These are phyloP conservation scores for Cyanistes caeruleus DNA, from an alignment of 2,113 vertebrate species.

Conservation along the genomic window DNA sequence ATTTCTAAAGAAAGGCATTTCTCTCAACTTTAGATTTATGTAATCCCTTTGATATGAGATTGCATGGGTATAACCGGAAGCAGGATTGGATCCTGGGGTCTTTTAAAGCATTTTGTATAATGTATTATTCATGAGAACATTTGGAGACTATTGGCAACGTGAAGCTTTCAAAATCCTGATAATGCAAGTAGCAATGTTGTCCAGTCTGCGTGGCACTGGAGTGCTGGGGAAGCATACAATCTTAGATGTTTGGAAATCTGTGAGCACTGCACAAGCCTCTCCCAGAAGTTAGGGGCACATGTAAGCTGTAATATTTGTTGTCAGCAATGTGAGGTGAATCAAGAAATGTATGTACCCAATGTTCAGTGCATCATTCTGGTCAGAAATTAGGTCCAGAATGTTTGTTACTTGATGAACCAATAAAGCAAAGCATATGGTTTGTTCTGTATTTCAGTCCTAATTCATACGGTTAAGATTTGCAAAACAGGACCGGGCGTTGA, in stretches of 20 bases:
- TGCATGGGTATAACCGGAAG: not conserved
- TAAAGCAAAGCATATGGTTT: constrained; percentile 40
- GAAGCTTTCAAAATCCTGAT: not conserved
- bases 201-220: not conserved
- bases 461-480: constrained; percentile 21
- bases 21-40: not conserved
- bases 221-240: not conserved
- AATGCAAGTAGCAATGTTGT: not conserved
- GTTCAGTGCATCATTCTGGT: not conserved
- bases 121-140: not conserved
- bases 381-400: constrained; percentile 23
- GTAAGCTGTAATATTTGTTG: not conserved
- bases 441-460: not conserved
- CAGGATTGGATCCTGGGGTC: not conserved
- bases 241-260: not conserved
- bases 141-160: not conserved
- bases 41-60: constrained; percentile 1
- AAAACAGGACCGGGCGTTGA: not conserved
- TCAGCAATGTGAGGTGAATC: not conserved
- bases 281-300: not conserved
- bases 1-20: not conserved
- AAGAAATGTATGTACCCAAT: not conserved
- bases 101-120: not conserved
- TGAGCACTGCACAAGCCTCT: not conserved
- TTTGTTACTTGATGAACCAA: constrained; percentile 16